Conservation (phyloP, 2,888 invertebrate genomes). For the Drosophila fulvimacula region DNA sequence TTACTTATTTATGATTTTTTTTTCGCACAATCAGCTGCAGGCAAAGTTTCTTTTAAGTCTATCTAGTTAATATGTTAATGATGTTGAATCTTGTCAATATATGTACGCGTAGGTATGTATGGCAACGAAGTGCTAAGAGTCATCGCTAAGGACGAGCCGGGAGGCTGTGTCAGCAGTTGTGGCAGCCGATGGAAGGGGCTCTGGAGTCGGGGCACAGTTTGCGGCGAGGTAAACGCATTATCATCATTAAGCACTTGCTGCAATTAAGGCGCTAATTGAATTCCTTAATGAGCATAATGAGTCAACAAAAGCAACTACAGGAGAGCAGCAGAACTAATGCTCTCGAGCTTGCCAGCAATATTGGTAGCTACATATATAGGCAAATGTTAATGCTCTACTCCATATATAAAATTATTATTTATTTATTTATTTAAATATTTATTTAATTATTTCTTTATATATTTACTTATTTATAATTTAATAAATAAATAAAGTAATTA, state of each 20-base stretch:
- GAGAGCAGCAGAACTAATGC: conserved; percentile 40
- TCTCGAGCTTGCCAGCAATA: conserved; percentile 29
- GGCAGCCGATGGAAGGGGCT: background rate
- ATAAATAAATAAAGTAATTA: too few species aligned
- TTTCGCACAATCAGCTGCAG: conserved; percentile 11
- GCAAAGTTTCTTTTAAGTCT: conserved; percentile 29
- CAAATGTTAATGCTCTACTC: conserved; percentile 2
- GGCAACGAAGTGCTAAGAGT: conserved; percentile 26
- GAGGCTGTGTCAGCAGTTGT: background rate
- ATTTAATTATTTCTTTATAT: background rate
- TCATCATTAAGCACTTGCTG: conserved; percentile 71
- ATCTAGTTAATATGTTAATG: conserved; percentile 52
- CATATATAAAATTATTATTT: background rate
- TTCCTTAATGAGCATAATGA: conserved; percentile 74
- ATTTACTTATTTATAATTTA: too few species aligned
- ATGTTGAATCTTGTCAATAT: conserved; percentile 31
- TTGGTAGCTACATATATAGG: background rate
- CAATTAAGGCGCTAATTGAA: conserved; percentile 75
- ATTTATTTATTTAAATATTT: background rate
- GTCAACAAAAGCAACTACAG: conserved; percentile 56
- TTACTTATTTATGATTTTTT: background rate
- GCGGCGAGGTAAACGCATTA: conserved; percentile 64
- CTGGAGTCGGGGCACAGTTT: background rate
- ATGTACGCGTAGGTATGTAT: conserved; percentile 14
- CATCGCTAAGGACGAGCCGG: background rate